These are phyloP conservation scores for Cephus cinctus DNA, from an alignment of 1,140 invertebrate species.

Conservation along the genomic window DNA sequence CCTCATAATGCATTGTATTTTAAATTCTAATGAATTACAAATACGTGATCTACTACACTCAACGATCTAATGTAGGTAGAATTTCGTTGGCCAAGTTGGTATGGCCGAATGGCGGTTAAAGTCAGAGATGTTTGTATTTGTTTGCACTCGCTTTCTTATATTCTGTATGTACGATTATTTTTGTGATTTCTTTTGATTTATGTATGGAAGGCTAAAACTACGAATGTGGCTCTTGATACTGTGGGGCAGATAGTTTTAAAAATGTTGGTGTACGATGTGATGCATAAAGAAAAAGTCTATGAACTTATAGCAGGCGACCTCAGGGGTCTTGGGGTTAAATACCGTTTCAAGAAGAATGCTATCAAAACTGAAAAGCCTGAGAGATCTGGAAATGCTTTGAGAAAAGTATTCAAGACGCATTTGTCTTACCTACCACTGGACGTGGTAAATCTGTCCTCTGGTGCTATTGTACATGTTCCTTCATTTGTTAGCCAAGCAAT, in stretches of 20 bases:
- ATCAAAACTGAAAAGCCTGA: constrained; percentile 51
- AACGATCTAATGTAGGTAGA: no score
- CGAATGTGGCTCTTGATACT: neutral
- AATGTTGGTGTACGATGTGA: constrained; percentile 68
- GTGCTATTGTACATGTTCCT: constrained; percentile 68
- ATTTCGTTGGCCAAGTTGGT: no score
- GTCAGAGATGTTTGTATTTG: no score
- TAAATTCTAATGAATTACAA: no score
- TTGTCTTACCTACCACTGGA: constrained; percentile 61
- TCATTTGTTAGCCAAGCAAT: constrained; percentile 73
- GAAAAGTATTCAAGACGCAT: constrained; percentile 64
- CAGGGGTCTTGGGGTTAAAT: constrained; percentile 64
- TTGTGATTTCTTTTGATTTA: neutral
- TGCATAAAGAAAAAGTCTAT: constrained; percentile 65
- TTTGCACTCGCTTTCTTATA: no score
- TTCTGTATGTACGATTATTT: no score
- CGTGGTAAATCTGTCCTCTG: constrained; percentile 61
- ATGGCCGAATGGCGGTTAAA: no score
- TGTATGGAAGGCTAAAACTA: neutral
- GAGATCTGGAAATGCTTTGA: constrained; percentile 29
- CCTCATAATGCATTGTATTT: no score
- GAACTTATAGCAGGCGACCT: constrained; percentile 62
- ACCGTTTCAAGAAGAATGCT: constrained; percentile 62
- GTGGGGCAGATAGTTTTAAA: constrained; percentile 25
- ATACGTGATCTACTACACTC: no score